These are phyloP conservation scores for Coelopa frigida DNA, from an alignment of 1,140 invertebrate genomes.

Conservation along the genomic window DNA sequence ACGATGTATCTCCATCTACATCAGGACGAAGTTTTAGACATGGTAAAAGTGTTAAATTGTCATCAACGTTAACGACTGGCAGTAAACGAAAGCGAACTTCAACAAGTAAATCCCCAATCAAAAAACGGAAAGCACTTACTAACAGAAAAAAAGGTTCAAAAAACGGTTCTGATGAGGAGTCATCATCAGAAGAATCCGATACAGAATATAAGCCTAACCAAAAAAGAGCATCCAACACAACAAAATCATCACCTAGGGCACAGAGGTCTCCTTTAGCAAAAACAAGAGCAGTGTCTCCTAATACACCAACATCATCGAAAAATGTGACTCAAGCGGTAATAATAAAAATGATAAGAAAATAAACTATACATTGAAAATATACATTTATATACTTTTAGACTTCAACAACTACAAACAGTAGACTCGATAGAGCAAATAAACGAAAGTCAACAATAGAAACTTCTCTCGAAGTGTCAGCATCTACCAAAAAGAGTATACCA, in stretches of 20 bases:
- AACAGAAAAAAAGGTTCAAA: conserved; percentile 9
- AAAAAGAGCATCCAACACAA: conserved; percentile 7
- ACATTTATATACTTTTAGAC: too few relatives aligned
- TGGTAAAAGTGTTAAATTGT: background rate
- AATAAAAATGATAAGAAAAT: background rate
- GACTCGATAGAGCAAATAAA: too few relatives aligned
- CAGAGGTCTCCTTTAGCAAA: conserved; percentile 19
- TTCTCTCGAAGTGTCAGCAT: too few relatives aligned
- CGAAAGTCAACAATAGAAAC: too few relatives aligned
- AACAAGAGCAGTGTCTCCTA: conserved; percentile 17
- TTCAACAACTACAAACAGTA: too few relatives aligned
- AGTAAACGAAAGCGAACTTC: conserved; percentile 8
- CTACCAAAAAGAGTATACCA: too few relatives aligned
- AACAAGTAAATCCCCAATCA: conserved; percentile 7
- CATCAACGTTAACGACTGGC: background rate
- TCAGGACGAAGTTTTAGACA: conserved; percentile 5
- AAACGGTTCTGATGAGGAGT: conserved; percentile 12
- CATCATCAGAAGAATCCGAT: conserved; percentile 14
- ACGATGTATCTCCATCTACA: background rate
- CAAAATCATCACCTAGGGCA: conserved; percentile 12
- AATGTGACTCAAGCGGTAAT: conserved; percentile 14
- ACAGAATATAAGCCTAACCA: conserved; percentile 18
- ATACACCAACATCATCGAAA: conserved; percentile 16
- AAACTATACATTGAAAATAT: too few relatives aligned
- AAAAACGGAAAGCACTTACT: conserved; percentile 14